phyloP scores from a whole-genome alignment of 1,140 invertebrate genomes.

The Acromyrmex echinatior region DNA sequence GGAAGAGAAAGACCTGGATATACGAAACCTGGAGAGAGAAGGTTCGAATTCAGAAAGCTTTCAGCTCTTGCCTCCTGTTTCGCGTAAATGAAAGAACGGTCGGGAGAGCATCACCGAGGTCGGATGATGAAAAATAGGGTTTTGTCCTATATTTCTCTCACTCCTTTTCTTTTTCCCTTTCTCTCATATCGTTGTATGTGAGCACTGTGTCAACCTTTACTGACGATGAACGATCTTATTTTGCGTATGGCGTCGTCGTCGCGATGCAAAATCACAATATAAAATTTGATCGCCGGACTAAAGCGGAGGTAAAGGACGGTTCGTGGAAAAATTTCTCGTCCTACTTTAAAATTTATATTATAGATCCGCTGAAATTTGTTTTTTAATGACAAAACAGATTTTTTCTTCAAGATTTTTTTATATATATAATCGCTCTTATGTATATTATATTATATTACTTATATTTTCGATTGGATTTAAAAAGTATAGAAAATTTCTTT shows the following conservation, averaged over 20 bases:
- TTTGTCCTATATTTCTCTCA: slow-evolving; percentile 58
- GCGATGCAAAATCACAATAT: slow-evolving; percentile 1
- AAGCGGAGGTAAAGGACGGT: not conserved
- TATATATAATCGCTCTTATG: not conserved
- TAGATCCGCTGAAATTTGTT: not conserved
- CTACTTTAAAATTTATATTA: slow-evolving; percentile 12
- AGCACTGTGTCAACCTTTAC: slow-evolving; percentile 45
- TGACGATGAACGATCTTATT: slow-evolving; percentile 69
- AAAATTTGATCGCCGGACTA: slow-evolving; percentile 10
- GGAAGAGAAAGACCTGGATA: not conserved
- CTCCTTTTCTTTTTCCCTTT: not conserved
- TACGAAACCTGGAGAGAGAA: slow-evolving; percentile 8
- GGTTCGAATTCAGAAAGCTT: slow-evolving; percentile 29
- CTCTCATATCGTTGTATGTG: not conserved
- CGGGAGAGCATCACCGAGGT: slow-evolving; percentile 11
- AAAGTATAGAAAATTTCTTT: not conserved
- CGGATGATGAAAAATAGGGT: slow-evolving; percentile 71
- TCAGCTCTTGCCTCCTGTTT: slow-evolving; percentile 14
- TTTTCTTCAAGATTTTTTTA: not conserved
- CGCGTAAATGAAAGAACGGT: slow-evolving; percentile 27
- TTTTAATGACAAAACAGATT: not conserved
- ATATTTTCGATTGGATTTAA: slow-evolving; percentile 4
- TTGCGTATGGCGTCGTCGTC: slow-evolving; percentile 22
- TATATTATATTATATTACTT: too few species aligned
- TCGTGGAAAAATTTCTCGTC: not conserved